phyloP scores from a whole-genome alignment of 2,888 invertebrate genomes.

The Leptinotarsa haldemani region DNA sequence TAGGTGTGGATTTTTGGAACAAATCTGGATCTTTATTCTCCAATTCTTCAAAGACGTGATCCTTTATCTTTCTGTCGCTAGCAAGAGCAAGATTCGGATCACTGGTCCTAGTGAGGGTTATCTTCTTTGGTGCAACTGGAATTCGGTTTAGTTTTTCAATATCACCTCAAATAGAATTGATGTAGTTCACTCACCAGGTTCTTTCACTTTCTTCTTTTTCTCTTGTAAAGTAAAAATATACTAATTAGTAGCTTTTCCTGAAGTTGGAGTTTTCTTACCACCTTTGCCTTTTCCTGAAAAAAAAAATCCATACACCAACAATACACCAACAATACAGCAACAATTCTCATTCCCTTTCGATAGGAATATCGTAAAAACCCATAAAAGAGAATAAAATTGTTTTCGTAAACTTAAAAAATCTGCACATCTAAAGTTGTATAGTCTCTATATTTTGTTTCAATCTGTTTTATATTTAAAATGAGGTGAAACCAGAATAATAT shows the following conservation, averaged over 20 bases:
- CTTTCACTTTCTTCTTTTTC: constrained; percentile 18
- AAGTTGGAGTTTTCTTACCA: constrained; percentile 31
- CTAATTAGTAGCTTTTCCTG: constrained; percentile 21
- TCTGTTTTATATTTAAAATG: too few relatives aligned
- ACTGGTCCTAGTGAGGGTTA: not conserved
- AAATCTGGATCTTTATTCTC: constrained; percentile 33
- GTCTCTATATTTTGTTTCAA: too few relatives aligned
- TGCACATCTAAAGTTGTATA: too few relatives aligned
- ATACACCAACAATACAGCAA: not conserved
- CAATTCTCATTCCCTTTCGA: not conserved
- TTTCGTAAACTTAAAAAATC: too few relatives aligned
- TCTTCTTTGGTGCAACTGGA: constrained; percentile 1
- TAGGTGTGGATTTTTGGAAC: constrained; percentile 53
- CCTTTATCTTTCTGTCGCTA: constrained; percentile 30
- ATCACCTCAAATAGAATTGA: too few relatives aligned
- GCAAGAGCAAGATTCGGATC: constrained; percentile 24
- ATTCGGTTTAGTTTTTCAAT: not conserved
- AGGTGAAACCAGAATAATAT: too few relatives aligned
- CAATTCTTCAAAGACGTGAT: constrained; percentile 32
- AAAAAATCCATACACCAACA: not conserved
- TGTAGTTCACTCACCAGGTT: not conserved
- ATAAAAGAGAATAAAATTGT: too few relatives aligned
- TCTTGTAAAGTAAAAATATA: constrained; percentile 19
- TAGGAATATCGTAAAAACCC: too few relatives aligned
- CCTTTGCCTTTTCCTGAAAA: constrained; percentile 36